Evolutionary conservation across 2,113 vertebrate species (phyloP).

Genomic region (Sinocyclocheilus rhinocerous): DNA sequence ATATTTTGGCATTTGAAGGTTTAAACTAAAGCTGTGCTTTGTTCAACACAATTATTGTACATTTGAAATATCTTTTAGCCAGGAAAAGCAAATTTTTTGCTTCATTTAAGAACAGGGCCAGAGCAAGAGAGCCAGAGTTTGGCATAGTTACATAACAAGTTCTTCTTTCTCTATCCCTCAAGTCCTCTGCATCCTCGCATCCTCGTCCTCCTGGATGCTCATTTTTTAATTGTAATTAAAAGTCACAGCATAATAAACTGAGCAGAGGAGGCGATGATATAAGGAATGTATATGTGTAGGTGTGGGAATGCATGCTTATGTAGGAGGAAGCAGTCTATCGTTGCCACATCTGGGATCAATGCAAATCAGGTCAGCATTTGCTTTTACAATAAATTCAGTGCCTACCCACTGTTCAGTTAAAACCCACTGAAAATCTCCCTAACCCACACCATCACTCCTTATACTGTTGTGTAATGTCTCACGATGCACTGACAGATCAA

Average conservation of each 20-base stretch:
- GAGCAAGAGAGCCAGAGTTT: background rate
- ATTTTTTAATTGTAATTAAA: background rate
- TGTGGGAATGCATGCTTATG: background rate
- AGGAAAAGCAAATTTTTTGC: background rate
- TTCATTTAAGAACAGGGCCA: background rate
- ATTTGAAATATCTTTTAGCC: background rate
- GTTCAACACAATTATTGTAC: background rate
- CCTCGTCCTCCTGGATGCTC: background rate
- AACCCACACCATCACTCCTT: background rate
- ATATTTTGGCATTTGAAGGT: background rate
- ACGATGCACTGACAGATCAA: background rate
- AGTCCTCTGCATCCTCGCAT: background rate
- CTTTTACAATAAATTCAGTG: background rate
- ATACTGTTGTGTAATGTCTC: background rate
- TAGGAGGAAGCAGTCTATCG: constrained; percentile 21
- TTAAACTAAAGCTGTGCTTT: background rate
- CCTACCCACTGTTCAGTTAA: background rate
- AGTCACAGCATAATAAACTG: background rate
- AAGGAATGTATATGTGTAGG: background rate
- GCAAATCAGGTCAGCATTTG: constrained; percentile 5
- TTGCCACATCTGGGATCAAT: background rate
- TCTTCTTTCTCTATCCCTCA: constrained; percentile 7
- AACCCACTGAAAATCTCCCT: background rate
- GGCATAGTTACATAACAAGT: constrained; percentile 38
- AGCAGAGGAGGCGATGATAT: background rate